Evolutionary conservation across 2,888 invertebrate genomes (phyloP), one percentile per base, ranked within the genome.

Genomic region (Aricia artaxerxes): DNA sequence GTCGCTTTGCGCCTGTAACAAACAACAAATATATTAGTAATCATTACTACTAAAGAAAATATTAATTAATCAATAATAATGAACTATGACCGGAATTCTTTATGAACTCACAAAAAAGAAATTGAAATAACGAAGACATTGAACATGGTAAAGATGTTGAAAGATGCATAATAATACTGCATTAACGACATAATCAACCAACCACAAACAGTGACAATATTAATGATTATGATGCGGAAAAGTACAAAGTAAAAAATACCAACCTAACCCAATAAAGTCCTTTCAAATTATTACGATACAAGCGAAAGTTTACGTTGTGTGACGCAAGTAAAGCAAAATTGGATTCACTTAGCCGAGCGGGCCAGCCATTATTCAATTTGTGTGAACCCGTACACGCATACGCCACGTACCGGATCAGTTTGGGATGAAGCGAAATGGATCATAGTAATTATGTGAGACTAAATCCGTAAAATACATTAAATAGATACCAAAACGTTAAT

Each of bases 1-100:
- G 95, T 99, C 99, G 95, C 99, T 99, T 96, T 99, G 99, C 93
- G 99, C 99, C 98, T 98, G 95, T 76, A 86, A 84, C 84, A 80
- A 82, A 85, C 85, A 82, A 81, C 9, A 64, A 7, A 61, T 61
- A 24, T 11, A 9, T 64, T 0, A 31, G 31, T 64, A 24, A 2
- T 31, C 31, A 11, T 6, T 64, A 64, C 31, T 64, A 4, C 1
- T 31, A 31, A 31, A 64, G 57, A 57, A 57, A 16, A 57, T 49
- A 49, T 2, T 11, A 49, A 11, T 11, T 11, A 49, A 49, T 11
- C 49, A 11, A 49, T 13, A 4, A 57, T 16, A 16, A 53, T 53
- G 4, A 53, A 4, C 53, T 53, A 35, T 35, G 35, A 35, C 40
- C 38, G 5, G 5, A 40, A 40, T 40, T 40, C 40, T 5, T 40